phyloP scores from a whole-genome alignment of 2,113 vertebrate genomes.

The Vulpes vulpes region DNA sequence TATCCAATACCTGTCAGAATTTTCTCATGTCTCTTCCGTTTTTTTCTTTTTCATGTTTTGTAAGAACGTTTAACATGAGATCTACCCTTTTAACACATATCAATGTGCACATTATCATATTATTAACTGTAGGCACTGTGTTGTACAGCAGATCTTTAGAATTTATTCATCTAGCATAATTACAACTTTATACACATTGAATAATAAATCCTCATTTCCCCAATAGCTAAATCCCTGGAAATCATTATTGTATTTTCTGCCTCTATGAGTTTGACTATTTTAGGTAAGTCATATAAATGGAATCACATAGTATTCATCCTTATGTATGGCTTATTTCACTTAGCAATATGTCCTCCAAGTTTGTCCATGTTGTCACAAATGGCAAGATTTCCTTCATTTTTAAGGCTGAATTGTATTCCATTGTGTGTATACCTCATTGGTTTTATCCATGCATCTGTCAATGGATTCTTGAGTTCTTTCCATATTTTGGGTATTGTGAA shows the following conservation, averaged over 20 bases:
- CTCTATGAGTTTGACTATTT: not conserved
- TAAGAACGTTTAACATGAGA: not conserved
- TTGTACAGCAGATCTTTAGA: not conserved
- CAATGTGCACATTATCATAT: not conserved
- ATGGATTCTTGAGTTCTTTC: not conserved
- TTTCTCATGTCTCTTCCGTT: not conserved
- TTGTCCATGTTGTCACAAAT: not conserved
- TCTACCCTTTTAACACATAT: not conserved
- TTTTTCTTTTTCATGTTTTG: not conserved
- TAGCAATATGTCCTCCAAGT: not conserved
- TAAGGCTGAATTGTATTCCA: not conserved
- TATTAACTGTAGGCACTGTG: not conserved
- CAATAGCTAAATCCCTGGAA: not conserved
- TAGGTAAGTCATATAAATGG: not conserved
- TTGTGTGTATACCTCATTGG: not conserved
- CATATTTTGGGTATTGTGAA: not conserved
- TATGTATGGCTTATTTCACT: not conserved
- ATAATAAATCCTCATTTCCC: not conserved
- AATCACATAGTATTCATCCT: not conserved
- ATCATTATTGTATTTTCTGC: not conserved
- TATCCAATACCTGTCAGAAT: not conserved
- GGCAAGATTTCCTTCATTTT: not conserved
- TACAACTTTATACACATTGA: not conserved
- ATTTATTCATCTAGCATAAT: not conserved
- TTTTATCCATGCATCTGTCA: not conserved